phyloP scores from a whole-genome alignment of 2,888 invertebrate genomes.

The Liopterus haemorrhoidalis region DNA sequence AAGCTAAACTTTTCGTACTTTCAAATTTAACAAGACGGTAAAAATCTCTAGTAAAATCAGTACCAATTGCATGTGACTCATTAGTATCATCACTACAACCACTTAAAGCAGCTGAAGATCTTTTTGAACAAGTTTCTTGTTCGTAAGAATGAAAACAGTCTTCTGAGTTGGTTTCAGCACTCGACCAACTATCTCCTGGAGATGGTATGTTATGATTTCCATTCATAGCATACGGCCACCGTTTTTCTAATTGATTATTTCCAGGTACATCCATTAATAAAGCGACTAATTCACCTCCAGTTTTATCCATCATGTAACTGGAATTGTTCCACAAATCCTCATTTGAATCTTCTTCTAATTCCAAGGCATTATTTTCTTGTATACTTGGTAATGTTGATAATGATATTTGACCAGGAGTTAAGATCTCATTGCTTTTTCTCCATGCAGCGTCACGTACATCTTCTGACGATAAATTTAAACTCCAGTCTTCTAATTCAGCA shows the following conservation, averaged over 20 bases:
- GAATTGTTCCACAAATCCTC: slow-evolving; percentile 72
- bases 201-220: slow-evolving; percentile 43
- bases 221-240: slow-evolving; percentile 59
- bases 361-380: slow-evolving; percentile 65
- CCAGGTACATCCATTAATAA: slow-evolving; percentile 49
- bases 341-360: slow-evolving; percentile 67
- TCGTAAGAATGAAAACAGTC: slow-evolving; percentile 46
- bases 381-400: slow-evolving; percentile 64
- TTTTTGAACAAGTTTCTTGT: slow-evolving; percentile 57
- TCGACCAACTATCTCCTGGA: slow-evolving; percentile 59
- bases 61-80: slow-evolving; percentile 61
- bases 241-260: slow-evolving; percentile 51
- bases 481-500: slow-evolving; percentile 75
- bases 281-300: slow-evolving; percentile 59
- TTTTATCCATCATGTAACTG: slow-evolving; percentile 62
- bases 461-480: slow-evolving; percentile 64
- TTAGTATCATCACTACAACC: slow-evolving; percentile 58
- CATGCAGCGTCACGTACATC: slow-evolving; percentile 53
- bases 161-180: slow-evolving; percentile 50
- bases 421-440: slow-evolving; percentile 30
- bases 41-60: slow-evolving; percentile 73
- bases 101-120: slow-evolving; percentile 63
- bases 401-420: slow-evolving; percentile 59
- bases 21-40: slow-evolving; percentile 75
- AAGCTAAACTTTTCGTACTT: slow-evolving; percentile 71